phyloP scores from a whole-genome alignment of 2,797 vertebrate genomes.

The Thamnophis elegans region DNA sequence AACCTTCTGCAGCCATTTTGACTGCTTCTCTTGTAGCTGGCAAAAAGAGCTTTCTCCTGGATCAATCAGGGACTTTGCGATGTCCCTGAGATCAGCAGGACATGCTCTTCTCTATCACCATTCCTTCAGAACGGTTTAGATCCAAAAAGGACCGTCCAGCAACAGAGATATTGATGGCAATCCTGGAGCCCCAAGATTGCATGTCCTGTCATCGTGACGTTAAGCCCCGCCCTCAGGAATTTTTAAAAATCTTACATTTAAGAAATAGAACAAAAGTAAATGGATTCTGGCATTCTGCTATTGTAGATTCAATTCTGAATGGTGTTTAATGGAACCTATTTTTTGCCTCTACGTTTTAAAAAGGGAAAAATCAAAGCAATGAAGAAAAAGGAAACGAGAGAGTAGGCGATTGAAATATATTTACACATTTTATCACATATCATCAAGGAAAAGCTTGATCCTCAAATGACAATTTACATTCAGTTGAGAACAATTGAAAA shows the following conservation, averaged over 20 bases:
- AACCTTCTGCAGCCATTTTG: too few species aligned
- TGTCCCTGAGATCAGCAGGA: too few species aligned
- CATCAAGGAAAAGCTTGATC: background rate
- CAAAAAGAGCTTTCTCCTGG: too few species aligned
- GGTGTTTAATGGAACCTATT: background rate
- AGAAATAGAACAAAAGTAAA: background rate
- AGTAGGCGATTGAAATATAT: background rate
- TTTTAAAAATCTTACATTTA: background rate
- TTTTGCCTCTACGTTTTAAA: background rate
- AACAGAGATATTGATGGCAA: too few species aligned
- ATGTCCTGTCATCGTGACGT: too few species aligned
- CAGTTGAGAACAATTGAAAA: background rate
- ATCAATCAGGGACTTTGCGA: too few species aligned
- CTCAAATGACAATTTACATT: background rate
- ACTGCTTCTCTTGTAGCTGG: too few species aligned
- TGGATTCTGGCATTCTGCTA: background rate
- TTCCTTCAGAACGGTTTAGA: too few species aligned
- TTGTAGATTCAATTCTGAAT: background rate
- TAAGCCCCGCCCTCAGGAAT: too few species aligned
- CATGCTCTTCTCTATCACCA: too few species aligned
- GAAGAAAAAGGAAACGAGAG: background rate
- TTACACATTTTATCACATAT: background rate
- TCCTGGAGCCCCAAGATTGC: too few species aligned
- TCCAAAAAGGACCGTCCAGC: too few species aligned
- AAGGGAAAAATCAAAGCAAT: background rate